Conservation (phyloP, 2,113 vertebrate species). For the Platysternon megacephalum region DNA sequence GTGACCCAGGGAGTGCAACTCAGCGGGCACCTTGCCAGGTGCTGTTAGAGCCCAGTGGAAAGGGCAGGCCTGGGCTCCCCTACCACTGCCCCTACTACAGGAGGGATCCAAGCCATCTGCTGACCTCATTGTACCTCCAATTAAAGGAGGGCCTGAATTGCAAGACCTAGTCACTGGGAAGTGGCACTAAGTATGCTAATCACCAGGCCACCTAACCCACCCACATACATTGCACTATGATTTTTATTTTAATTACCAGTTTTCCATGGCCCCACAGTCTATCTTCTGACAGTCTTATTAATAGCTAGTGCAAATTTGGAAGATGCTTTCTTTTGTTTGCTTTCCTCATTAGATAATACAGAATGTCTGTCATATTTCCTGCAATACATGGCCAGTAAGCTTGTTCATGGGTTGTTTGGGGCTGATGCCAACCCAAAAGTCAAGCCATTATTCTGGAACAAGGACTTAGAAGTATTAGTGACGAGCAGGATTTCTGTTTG, state of each 20-base stretch:
- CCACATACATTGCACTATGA: neutral
- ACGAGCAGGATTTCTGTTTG: neutral
- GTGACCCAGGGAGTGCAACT: too few species aligned
- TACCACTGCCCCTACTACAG: too few species aligned
- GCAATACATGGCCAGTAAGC: neutral
- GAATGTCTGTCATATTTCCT: neutral
- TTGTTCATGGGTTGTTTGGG: neutral
- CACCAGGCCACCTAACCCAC: too few species aligned
- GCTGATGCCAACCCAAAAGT: neutral
- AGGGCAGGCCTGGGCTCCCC: too few species aligned
- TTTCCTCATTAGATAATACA: neutral
- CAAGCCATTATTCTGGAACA: neutral
- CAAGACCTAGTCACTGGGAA: too few species aligned
- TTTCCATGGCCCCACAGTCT: neutral
- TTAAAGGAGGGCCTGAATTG: too few species aligned
- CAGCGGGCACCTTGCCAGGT: too few species aligned
- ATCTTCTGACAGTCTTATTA: neutral
- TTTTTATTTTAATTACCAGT: neutral
- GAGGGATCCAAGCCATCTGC: too few species aligned
- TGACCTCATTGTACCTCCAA: too few species aligned
- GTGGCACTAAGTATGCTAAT: too few species aligned
- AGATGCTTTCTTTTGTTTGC: neutral
- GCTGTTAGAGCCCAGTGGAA: too few species aligned
- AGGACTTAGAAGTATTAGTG: neutral
- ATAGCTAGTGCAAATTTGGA: neutral